A percentile compares a stretch with the other conserved stretches of the same genome.
phyloP scores from a whole-genome alignment of 1,140 invertebrate species.

The Cotesia typhae region DNA sequence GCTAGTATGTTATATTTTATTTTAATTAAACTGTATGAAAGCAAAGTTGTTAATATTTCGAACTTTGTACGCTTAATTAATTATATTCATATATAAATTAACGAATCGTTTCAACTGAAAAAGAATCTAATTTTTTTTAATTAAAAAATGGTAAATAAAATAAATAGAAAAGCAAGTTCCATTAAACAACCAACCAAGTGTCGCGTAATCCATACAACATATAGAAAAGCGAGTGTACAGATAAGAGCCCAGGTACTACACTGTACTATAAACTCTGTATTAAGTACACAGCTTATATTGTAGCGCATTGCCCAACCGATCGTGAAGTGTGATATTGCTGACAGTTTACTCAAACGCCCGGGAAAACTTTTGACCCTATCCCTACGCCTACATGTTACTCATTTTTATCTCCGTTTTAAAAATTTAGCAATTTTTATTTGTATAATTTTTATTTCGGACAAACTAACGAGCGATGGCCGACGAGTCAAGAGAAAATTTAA shows the following conservation, averaged over 20 bases:
- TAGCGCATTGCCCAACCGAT: slow-evolving; percentile 38
- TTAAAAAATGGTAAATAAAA: too few relatives aligned
- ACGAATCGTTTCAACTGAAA: too few relatives aligned
- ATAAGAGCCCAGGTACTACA: not conserved
- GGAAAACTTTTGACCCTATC: slow-evolving; percentile 30
- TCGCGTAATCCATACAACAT: slow-evolving; percentile 42
- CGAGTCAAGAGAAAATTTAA: too few relatives aligned
- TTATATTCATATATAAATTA: too few relatives aligned
- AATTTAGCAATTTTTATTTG: not conserved
- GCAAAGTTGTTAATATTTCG: too few relatives aligned
- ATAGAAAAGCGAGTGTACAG: slow-evolving; percentile 33
- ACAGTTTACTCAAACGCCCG: slow-evolving; percentile 1
- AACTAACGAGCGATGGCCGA: too few relatives aligned
- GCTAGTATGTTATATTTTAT: too few relatives aligned
- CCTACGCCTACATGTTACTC: not conserved
- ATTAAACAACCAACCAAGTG: slow-evolving; percentile 42
- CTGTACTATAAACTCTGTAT: slow-evolving; percentile 8
- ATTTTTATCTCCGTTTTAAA: not conserved
- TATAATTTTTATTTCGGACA: not conserved
- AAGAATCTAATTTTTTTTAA: too few relatives aligned
- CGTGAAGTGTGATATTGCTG: slow-evolving; percentile 41
- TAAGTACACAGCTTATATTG: slow-evolving; percentile 37
- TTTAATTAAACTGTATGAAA: too few relatives aligned
- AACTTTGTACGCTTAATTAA: too few relatives aligned
- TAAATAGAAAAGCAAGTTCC: too few relatives aligned